phyloP scores from a whole-genome alignment of 2,797 vertebrate species.

The Loris lydekkerianus region DNA sequence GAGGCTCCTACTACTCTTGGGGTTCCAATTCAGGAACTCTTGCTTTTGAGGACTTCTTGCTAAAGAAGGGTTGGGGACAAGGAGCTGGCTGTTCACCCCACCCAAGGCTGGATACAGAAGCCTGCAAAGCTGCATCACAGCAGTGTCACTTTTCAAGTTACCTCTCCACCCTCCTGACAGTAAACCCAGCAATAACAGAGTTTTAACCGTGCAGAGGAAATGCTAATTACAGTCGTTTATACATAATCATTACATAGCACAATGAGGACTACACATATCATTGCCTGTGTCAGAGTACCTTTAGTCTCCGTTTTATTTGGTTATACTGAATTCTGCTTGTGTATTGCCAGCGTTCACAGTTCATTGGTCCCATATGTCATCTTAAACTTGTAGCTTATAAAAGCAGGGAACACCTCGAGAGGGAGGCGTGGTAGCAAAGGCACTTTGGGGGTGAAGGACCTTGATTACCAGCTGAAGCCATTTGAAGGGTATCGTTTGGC shows the following conservation, averaged over 20 bases:
- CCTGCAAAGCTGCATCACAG: neutral
- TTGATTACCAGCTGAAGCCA: neutral
- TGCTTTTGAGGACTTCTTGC: slow-evolving; percentile 4
- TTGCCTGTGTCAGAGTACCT: slow-evolving; percentile 16
- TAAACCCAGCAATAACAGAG: neutral
- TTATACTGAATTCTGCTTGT: slow-evolving; percentile 17
- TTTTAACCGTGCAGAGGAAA: slow-evolving; percentile 44
- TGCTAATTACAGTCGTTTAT: slow-evolving; percentile 74
- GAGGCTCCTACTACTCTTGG: neutral
- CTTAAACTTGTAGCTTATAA: slow-evolving; percentile 17
- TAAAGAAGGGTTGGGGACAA: neutral
- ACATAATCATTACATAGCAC: slow-evolving; percentile 61
- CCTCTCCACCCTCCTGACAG: slow-evolving; percentile 43
- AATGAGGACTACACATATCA: slow-evolving; percentile 50
- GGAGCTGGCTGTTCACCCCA: neutral
- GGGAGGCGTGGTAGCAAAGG: neutral
- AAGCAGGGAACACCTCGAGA: neutral
- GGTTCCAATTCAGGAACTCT: neutral
- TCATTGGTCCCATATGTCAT: neutral
- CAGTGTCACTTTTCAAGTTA: neutral
- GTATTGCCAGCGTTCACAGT: neutral
- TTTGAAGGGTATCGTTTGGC: neutral
- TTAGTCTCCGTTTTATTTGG: slow-evolving; percentile 6
- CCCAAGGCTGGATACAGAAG: neutral
- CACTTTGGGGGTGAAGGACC: neutral